Conservation (phyloP, 2,113 vertebrate species). For the Ascaphus truei region DNA sequence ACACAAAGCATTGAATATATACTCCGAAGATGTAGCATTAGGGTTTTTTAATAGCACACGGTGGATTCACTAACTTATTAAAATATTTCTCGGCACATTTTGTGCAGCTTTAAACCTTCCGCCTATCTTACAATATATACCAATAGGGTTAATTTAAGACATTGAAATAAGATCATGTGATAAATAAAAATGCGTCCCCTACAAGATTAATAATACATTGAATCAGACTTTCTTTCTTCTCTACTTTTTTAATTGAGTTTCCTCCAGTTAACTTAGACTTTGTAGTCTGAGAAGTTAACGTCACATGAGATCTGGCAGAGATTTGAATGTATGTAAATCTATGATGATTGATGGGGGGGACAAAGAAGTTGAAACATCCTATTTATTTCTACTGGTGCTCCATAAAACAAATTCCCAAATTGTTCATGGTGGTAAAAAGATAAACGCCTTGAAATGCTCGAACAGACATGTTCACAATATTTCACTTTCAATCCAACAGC, state of each 20-base stretch:
- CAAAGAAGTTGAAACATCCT: background rate
- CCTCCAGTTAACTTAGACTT: background rate
- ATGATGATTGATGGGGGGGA: background rate
- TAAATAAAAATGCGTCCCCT: background rate
- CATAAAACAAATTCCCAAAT: slow-evolving; percentile 4
- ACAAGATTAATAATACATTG: background rate
- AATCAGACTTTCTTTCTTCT: background rate
- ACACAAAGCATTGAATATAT: too few species aligned
- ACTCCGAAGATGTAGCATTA: too few species aligned
- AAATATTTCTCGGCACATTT: too few species aligned
- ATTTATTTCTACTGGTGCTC: slow-evolving; percentile 1
- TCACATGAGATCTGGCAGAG: background rate
- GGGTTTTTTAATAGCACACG: too few species aligned
- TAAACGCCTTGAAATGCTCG: background rate
- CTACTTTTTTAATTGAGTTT: background rate
- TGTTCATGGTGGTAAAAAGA: background rate
- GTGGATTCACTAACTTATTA: too few species aligned
- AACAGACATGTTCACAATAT: background rate
- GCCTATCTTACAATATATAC: too few species aligned
- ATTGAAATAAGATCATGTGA: background rate
- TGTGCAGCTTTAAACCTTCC: too few species aligned
- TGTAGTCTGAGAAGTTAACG: background rate
- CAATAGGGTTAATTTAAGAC: background rate
- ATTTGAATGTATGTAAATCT: slow-evolving; percentile 8
- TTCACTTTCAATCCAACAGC: background rate